Conservation (phyloP, 2,113 vertebrate species). For the Oreochromis tanganicae region DNA sequence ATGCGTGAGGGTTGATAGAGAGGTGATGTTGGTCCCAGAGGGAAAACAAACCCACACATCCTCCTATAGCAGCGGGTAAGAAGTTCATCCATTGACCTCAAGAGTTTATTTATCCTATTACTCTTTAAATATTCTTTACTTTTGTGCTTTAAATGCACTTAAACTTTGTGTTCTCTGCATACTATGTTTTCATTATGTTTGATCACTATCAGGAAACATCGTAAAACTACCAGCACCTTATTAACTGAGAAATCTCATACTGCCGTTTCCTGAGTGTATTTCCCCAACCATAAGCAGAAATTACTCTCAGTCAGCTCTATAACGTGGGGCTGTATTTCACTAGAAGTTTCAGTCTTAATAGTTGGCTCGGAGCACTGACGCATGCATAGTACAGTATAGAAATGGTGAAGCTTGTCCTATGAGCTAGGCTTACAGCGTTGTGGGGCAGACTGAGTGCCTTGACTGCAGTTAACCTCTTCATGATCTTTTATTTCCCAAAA, state of each 20-base stretch:
- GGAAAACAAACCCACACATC: background rate
- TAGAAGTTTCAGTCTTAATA: background rate
- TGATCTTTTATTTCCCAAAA: background rate
- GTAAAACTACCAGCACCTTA: background rate
- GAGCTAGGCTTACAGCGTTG: background rate
- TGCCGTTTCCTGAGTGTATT: background rate
- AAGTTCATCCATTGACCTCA: background rate
- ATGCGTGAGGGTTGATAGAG: slow-evolving; percentile 33
- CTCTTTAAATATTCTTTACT: background rate
- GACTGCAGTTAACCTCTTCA: background rate
- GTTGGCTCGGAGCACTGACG: background rate
- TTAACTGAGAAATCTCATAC: background rate
- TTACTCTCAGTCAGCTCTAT: background rate
- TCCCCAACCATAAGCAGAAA: background rate
- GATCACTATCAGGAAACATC: background rate
- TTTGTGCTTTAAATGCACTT: background rate
- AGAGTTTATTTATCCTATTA: background rate
- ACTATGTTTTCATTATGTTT: background rate
- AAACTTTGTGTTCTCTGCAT: rapidly evolving
- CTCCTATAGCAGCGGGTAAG: background rate
- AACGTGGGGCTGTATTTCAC: background rate
- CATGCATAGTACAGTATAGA: background rate
- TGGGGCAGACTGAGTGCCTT: background rate
- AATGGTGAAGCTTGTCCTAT: background rate
- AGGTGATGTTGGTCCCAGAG: background rate